A percentile compares a stretch with the other conserved stretches of the same genome.
These are phyloP conservation scores for Scelioninae gen. 2 DNA, from an alignment of 2,888 invertebrate genomes.

Conservation along the genomic window DNA sequence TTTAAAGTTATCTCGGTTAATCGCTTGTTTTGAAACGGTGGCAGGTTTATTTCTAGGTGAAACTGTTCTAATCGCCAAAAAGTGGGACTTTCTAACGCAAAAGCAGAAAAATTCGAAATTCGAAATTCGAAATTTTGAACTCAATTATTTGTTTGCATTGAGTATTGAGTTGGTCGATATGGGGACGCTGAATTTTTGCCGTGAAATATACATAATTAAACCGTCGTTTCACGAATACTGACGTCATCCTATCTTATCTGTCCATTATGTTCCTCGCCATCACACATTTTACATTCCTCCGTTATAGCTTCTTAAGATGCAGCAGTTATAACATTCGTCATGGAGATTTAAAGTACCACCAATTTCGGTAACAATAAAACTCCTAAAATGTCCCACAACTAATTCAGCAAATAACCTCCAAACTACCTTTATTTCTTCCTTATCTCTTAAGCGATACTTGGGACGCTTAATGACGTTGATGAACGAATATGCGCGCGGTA, in stretches of 20 bases:
- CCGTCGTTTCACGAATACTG: neutral
- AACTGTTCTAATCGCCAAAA: slow-evolving; percentile 41
- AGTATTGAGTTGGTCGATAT: neutral
- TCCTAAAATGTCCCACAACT: slow-evolving; percentile 20
- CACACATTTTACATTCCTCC: slow-evolving; percentile 24
- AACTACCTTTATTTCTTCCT: slow-evolving; percentile 29
- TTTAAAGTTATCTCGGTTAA: slow-evolving; percentile 50
- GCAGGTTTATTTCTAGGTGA: slow-evolving; percentile 47
- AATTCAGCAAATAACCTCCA: no score
- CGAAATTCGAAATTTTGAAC: no score
- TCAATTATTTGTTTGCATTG: neutral
- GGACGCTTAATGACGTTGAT: slow-evolving; percentile 23
- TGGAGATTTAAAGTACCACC: slow-evolving; percentile 25
- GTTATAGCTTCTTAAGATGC: slow-evolving; percentile 20
- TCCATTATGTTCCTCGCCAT: slow-evolving; percentile 21
- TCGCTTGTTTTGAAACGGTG: slow-evolving; percentile 50
- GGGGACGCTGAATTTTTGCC: slow-evolving; percentile 5
- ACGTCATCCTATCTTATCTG: slow-evolving; percentile 40
- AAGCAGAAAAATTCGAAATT: no score
- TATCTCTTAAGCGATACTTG: slow-evolving; percentile 37
- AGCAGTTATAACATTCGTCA: slow-evolving; percentile 13
- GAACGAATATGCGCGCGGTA: slow-evolving; percentile 8
- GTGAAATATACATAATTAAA: slow-evolving; percentile 10
- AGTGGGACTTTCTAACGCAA: slow-evolving; percentile 36
- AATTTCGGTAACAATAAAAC: slow-evolving; percentile 37